Conservation (phyloP, 2,888 invertebrate genomes). For the Disparrhopalites patrizii region DNA sequence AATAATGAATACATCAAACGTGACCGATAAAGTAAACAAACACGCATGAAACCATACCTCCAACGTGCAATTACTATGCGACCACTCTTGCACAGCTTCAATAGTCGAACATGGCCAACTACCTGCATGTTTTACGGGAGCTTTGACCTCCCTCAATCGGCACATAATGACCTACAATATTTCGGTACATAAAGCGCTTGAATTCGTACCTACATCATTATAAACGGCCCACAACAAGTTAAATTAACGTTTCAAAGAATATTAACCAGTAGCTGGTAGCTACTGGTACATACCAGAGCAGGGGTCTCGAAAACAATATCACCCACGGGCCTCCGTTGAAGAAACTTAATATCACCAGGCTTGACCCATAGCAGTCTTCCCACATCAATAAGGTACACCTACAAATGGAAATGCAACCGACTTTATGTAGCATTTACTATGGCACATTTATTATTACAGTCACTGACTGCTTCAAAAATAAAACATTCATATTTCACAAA, state of each 20-base stretch:
- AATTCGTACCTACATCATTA: too few species aligned
- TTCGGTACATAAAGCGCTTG: too few species aligned
- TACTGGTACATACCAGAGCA: not conserved
- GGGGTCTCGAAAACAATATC: conserved; percentile 20
- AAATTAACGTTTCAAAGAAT: too few species aligned
- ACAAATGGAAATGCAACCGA: conserved; percentile 30
- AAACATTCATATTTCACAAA: not conserved
- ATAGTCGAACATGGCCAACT: conserved; percentile 35
- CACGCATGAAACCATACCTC: too few species aligned
- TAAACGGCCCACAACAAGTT: too few species aligned
- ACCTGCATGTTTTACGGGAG: conserved; percentile 30
- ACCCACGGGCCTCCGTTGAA: too few species aligned
- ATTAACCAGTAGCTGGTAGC: too few species aligned
- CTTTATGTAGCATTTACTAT: not conserved
- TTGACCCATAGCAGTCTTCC: conserved; percentile 55
- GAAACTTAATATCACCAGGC: too few species aligned
- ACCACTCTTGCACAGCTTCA: conserved; percentile 46
- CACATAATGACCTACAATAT: conserved; percentile 37
- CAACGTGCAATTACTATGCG: too few species aligned
- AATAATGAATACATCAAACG: too few species aligned
- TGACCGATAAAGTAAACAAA: too few species aligned
- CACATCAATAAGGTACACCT: conserved; percentile 78
- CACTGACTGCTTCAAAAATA: not conserved
- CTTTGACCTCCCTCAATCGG: conserved; percentile 31
- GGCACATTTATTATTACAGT: not conserved